These are phyloP conservation scores for Chromis chromis DNA, from an alignment of 2,797 vertebrate genomes.

Conservation along the genomic window DNA sequence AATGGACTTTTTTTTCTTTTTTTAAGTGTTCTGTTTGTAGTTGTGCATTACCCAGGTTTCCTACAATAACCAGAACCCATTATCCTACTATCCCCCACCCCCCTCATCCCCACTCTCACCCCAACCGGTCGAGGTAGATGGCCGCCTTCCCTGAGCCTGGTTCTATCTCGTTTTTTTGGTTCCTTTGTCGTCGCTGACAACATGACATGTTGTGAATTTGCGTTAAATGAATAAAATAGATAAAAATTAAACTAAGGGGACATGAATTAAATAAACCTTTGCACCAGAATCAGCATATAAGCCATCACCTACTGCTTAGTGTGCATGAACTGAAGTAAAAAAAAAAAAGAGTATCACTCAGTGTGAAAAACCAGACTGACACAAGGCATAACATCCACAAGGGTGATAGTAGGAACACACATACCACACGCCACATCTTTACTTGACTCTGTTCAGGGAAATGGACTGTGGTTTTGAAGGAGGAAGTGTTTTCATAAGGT, in stretches of 20 bases:
- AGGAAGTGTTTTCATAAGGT: not conserved
- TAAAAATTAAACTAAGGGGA: not conserved
- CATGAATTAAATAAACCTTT: constrained; percentile 37
- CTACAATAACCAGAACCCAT: constrained; percentile 1
- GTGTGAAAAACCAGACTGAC: not conserved
- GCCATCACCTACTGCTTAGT: constrained; percentile 12
- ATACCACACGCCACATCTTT: not conserved
- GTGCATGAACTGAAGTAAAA: constrained; percentile 15
- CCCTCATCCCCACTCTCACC: no score
- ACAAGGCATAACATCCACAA: not conserved
- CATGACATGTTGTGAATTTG: no score
- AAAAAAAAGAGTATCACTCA: constrained; percentile 20
- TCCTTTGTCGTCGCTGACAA: no score
- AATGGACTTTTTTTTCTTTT: not conserved
- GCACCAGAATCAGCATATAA: constrained; percentile 15
- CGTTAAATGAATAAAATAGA: no score
- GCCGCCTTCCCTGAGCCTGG: no score
- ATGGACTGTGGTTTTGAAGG: constrained; percentile 3
- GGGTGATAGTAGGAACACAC: not conserved
- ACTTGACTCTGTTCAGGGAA: constrained; percentile 16
- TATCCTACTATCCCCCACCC: not conserved
- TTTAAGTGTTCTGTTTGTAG: constrained; percentile 18
- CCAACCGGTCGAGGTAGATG: no score
- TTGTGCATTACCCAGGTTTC: constrained; percentile 6
- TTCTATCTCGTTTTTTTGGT: no score